Evolutionary conservation across 2,888 invertebrate species (phyloP), one percentile per base, ranked within the genome.

Genomic region (Boloria selene): DNA sequence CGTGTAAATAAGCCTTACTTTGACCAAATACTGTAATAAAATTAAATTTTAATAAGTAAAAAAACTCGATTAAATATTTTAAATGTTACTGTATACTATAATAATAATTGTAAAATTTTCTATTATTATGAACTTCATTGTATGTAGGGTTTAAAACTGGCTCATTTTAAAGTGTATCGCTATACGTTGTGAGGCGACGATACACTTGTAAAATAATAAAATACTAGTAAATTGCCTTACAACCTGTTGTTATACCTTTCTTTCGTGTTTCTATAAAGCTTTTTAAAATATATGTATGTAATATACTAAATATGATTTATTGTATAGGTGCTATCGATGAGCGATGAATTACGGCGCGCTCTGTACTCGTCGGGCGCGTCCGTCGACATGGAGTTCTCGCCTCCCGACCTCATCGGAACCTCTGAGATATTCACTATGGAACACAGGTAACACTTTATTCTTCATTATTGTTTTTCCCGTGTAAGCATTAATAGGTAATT

Each of bases 401-500:
- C 98, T 73, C 98, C 98, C 14, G 98, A 98, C 82, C 94, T 99
- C 76, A 95, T 97, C 77, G 98, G 97, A 67, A 93, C 93, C 71
- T 97, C 98, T 60, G 97, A 98, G 89, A 97, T 99, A 79, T 93
- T 99, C 80, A 96, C 96, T 72, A 97, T 98, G 89, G 96, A 97
- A 67, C 97, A 97, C 90, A 94, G 97, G 90, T 95, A 86, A 38
- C 13, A 10, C 7, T 7, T 16, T 22, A 4, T 0, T 44, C 14
- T 42, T n/a, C 13, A 10, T 56, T n/a, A 13, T 22, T 22, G n/a
- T 10, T 31, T 31, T 7, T 31, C 7, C 31, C 17, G 10, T 22
- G 22, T 4, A n/a, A n/a, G n/a, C n/a, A n/a, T n/a, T n/a, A n/a
- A n/a, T n/a, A n/a, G n/a, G n/a, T n/a, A n/a, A n/a, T n/a, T n/a